Base-by-base conservation (phyloP, 2,888 invertebrate genomes). In the Pycnomerus fuliginosus region DNA sequence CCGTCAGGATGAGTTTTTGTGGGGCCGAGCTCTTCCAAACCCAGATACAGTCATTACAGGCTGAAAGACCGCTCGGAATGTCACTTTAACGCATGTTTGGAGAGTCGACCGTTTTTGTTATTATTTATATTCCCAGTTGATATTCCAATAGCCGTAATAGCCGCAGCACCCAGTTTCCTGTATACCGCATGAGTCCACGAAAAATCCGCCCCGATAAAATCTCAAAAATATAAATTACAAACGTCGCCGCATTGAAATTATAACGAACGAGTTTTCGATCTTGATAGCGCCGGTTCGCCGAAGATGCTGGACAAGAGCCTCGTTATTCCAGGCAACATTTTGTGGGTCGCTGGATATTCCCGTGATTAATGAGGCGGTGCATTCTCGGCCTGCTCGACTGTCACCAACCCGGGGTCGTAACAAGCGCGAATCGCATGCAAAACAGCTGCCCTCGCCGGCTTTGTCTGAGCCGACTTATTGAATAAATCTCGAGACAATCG, bases 21-120 rank as follows among this genome's bases (percentile, higher is more conserved):
- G n/a, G n/a, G n/a, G n/a, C n/a, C n/a, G n/a, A n/a, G n/a, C n/a
- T n/a, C n/a, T n/a, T n/a, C n/a, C n/a, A n/a, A n/a, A n/a, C 73
- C 73, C 36, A 45, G 57, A 61, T 62, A 49, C 54, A 63, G 61
- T 55, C 53, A 61, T 62, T 60, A 61, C 22, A 42, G 53, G 44
- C 55, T 20, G 5, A 54, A 58, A 60, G 59, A 61, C 58, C 57
- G 60, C 52, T 17, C 35, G 58, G 62, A 62, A 62, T 62, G 55
- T 58, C 35, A 25, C 16, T 23, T 29, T 13, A 42, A 58, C 56
- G 52, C 55, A 44, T 55, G 50, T 46, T 48, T 44, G 36, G 25
- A 31, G 42, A 7, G 39, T 23, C 36, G 15, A 13, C n/a, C 14
- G 28, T 39, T 39, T 23, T 31, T 39, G 38, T 12, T 27, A 7